Conservation (phyloP, 2,797 vertebrate species). For the Alfaro cultratus region DNA sequence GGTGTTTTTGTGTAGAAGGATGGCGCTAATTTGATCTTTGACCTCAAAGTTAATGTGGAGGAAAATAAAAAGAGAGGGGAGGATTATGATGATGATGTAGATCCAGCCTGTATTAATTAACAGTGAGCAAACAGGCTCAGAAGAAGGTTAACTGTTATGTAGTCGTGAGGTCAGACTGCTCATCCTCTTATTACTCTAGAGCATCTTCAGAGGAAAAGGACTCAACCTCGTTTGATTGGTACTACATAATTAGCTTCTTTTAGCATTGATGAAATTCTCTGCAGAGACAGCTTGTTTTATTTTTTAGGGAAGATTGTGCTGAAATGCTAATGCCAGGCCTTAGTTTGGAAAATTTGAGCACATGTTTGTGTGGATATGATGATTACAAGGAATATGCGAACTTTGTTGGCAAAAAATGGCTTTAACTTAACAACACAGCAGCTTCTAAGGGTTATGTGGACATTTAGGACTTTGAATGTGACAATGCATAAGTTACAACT, state of each 20-base stretch:
- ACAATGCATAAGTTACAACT: neutral
- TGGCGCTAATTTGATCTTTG: constrained; percentile 3
- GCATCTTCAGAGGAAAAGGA: constrained; percentile 10
- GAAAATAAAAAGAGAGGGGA: constrained; percentile 12
- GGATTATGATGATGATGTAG: constrained; percentile 35
- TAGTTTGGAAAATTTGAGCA: neutral
- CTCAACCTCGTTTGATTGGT: constrained; percentile 12
- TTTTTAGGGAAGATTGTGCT: neutral
- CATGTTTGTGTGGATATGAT: neutral
- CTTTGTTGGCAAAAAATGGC: neutral
- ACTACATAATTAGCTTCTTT: neutral
- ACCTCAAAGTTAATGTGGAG: constrained; percentile 34
- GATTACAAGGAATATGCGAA: neutral
- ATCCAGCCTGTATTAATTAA: constrained; percentile 51
- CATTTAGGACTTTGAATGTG: neutral
- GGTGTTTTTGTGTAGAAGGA: constrained; percentile 2
- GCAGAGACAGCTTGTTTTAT: neutral
- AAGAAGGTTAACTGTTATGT: constrained; percentile 46
- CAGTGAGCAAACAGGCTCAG: constrained; percentile 16
- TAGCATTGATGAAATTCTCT: neutral
- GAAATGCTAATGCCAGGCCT: neutral
- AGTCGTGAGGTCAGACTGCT: constrained; percentile 19
- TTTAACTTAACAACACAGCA: neutral
- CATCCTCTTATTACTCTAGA: constrained; percentile 7
- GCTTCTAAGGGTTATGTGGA: neutral